A percentile compares a stretch with the other conserved stretches of the same genome.
These are phyloP conservation scores for Aricia artaxerxes DNA, from an alignment of 2,888 invertebrate species.

Conservation along the genomic window DNA sequence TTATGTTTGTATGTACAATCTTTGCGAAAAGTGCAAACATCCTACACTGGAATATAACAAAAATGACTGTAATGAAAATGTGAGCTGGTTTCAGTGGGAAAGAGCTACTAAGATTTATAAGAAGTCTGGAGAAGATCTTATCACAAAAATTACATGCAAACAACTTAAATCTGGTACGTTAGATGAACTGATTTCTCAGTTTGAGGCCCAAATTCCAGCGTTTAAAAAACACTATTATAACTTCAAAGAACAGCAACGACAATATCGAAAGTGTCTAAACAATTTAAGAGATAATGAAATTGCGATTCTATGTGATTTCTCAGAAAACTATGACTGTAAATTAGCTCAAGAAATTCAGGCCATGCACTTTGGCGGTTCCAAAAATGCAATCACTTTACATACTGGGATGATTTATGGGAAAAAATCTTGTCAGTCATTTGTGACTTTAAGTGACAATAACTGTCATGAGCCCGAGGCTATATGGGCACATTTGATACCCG, in stretches of 20 bases:
- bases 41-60: too few relatives aligned
- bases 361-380: too few relatives aligned
- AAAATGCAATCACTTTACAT: background rate
- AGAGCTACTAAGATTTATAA: too few relatives aligned
- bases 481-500: background rate
- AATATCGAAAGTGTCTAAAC: slow-evolving; percentile 1
- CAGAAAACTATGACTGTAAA: background rate
- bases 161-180: too few relatives aligned
- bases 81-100: too few relatives aligned
- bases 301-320: slow-evolving; percentile 3
- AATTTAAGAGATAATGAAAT: background rate
- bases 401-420: background rate
- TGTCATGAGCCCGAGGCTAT: slow-evolving; percentile 10
- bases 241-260: slow-evolving; percentile 7
- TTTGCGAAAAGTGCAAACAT: too few relatives aligned
- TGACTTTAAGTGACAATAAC: background rate
- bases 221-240: slow-evolving; percentile 13
- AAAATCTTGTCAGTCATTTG: background rate
- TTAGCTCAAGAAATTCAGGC: background rate
- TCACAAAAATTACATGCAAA: too few relatives aligned
- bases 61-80: too few relatives aligned
- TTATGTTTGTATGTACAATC: too few relatives aligned
- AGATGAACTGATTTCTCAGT: background rate
- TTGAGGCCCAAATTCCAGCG: background rate
- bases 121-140: too few relatives aligned